A percentile compares a stretch with the other conserved stretches of the same genome.
Conservation (phyloP, 2,113 vertebrate genomes). For the Peromyscus leucopus region DNA sequence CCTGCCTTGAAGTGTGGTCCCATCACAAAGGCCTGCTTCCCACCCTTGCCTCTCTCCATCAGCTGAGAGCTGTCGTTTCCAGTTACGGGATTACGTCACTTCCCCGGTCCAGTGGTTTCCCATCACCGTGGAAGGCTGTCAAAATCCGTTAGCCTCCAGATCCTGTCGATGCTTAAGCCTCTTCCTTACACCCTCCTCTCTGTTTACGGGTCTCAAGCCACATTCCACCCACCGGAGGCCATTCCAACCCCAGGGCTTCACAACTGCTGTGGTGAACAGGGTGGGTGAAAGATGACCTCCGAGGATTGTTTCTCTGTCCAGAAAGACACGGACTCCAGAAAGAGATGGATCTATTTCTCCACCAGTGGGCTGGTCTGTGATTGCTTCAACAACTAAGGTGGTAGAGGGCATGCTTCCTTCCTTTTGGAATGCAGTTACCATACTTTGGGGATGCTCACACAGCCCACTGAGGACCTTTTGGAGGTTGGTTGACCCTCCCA, state of each 20-base stretch:
- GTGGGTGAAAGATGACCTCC: neutral
- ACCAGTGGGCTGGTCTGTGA: neutral
- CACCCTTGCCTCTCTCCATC: neutral
- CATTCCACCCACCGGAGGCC: neutral
- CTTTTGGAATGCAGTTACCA: neutral
- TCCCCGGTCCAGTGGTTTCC: slow-evolving; percentile 22
- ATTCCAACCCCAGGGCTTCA: neutral
- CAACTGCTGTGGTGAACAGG: neutral
- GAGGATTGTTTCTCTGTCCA: neutral
- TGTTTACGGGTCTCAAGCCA: neutral
- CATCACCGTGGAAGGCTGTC: neutral
- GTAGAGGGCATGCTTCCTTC: neutral
- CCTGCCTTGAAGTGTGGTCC: neutral
- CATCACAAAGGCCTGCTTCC: neutral
- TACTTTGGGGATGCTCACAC: neutral
- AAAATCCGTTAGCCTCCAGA: neutral
- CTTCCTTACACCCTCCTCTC: neutral
- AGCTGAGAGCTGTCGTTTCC: neutral
- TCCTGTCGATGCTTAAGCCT: neutral
- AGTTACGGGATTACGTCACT: neutral
- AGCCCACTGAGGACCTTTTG: too few species aligned
- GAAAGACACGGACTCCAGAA: neutral
- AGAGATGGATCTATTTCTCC: neutral
- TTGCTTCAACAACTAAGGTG: neutral
- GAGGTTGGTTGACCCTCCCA: neutral